Percentiles rank a stretch among this genome's conserved stretches.
Conservation (phyloP, 2,888 invertebrate genomes). For the Aleiodes alternator region DNA sequence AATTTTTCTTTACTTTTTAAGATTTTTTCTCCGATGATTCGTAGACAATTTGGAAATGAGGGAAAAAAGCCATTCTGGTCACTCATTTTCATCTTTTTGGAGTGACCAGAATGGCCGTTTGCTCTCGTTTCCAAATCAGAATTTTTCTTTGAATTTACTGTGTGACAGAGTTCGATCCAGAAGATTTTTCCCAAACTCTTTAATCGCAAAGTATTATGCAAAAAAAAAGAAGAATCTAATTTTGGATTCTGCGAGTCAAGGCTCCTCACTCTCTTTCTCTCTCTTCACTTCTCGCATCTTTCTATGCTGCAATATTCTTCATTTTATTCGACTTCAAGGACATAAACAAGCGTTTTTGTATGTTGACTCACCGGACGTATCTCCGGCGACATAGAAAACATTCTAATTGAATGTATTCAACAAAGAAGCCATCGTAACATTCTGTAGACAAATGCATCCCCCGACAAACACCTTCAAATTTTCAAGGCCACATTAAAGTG, state of each 20-base stretch:
- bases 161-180: constrained; percentile 36
- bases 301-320: constrained; percentile 51
- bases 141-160: background rate
- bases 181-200: background rate
- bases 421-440: constrained; percentile 19
- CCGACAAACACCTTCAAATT: constrained; percentile 3
- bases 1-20: too few species aligned
- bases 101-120: too few species aligned
- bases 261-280: too few species aligned
- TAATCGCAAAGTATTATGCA: background rate
- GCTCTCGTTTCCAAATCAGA: too few species aligned
- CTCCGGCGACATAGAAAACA: constrained; percentile 64
- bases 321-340: constrained; percentile 67
- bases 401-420: constrained; percentile 63
- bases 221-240: constrained; percentile 29
- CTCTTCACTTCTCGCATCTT: too few species aligned
- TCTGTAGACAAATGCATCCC: constrained; percentile 18
- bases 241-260: background rate
- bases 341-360: too few species aligned
- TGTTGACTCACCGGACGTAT: constrained; percentile 65
- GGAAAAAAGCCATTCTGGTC: too few species aligned
- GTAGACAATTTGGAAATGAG: too few species aligned
- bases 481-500: constrained; percentile 49
- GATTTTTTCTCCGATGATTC: too few species aligned
- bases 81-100: too few species aligned